A percentile compares a stretch with the other conserved stretches of the same genome.
phyloP scores from a whole-genome alignment of 2,888 invertebrate genomes.

The Oeneis ivallda region DNA sequence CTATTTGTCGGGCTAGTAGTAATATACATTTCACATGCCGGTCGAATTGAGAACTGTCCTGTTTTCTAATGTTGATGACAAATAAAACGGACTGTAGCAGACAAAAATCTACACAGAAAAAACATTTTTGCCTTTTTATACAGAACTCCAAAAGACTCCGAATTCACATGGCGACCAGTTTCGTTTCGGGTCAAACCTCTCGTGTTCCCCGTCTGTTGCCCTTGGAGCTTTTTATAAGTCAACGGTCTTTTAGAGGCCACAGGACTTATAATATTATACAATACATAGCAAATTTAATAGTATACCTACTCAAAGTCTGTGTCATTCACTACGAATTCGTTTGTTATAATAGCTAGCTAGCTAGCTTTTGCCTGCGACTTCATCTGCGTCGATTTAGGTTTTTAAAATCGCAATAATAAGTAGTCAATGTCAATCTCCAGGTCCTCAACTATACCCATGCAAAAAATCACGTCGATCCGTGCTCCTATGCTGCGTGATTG shows the following conservation, averaged over 20 bases:
- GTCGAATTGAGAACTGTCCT: not conserved
- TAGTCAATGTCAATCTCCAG: too few relatives aligned
- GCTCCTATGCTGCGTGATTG: too few relatives aligned
- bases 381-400: too few relatives aligned
- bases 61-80: not conserved
- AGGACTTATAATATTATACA: constrained; percentile 30
- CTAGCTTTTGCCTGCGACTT: too few relatives aligned
- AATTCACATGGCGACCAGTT: constrained; percentile 36
- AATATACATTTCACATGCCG: too few relatives aligned
- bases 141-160: constrained; percentile 7
- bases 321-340: constrained; percentile 9
- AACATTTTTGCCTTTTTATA: not conserved
- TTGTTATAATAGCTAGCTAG: too few relatives aligned
- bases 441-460: too few relatives aligned
- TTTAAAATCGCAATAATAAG: too few relatives aligned
- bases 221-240: constrained; percentile 70
- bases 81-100: not conserved
- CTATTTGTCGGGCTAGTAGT: too few relatives aligned
- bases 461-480: too few relatives aligned
- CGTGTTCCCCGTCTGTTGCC: constrained; percentile 66
- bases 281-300: constrained; percentile 28
- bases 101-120: not conserved
- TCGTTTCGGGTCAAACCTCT: constrained; percentile 70
- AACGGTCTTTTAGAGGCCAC: constrained; percentile 49
- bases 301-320: not conserved